A percentile compares a stretch with the other conserved stretches of the same genome.
Conservation (phyloP, 1,140 invertebrate genomes). For the Meloidogyne hapla region DNA sequence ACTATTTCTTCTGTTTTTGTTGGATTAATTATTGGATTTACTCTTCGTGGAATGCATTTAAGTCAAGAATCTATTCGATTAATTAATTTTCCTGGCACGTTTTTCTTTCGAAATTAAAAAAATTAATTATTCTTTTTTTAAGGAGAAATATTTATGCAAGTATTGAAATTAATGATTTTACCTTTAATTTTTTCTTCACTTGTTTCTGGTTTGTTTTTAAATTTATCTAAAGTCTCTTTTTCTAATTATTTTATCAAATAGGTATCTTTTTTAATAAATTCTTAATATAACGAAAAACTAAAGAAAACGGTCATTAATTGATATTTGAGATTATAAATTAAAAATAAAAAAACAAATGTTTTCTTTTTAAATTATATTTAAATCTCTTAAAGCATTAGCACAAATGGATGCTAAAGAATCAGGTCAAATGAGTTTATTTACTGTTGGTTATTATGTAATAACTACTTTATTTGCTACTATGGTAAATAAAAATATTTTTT, state of each 20-base stretch:
- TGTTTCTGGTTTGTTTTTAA: constrained; percentile 36
- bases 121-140: not conserved
- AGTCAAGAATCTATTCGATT: constrained; percentile 49
- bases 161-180: constrained; percentile 52
- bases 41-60: constrained; percentile 47
- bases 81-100: constrained; percentile 57
- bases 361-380: no score
- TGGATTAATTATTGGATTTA: constrained; percentile 54
- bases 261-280: no score
- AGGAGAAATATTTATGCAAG: constrained; percentile 55
- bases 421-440: constrained; percentile 50
- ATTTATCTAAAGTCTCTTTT: not conserved
- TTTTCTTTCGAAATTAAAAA: constrained; percentile 29
- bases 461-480: constrained; percentile 50
- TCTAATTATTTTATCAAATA: constrained; percentile 21
- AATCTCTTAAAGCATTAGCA: constrained; percentile 46
- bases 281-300: no score
- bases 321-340: no score
- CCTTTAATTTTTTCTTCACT: constrained; percentile 53
- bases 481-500: constrained; percentile 27
- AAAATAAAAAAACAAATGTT: no score
- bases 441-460: constrained; percentile 44
- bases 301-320: no score
- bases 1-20: constrained; percentile 57
- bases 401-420: constrained; percentile 52